phyloP scores from a whole-genome alignment of 2,797 vertebrate species.

The Mallotus villosus region DNA sequence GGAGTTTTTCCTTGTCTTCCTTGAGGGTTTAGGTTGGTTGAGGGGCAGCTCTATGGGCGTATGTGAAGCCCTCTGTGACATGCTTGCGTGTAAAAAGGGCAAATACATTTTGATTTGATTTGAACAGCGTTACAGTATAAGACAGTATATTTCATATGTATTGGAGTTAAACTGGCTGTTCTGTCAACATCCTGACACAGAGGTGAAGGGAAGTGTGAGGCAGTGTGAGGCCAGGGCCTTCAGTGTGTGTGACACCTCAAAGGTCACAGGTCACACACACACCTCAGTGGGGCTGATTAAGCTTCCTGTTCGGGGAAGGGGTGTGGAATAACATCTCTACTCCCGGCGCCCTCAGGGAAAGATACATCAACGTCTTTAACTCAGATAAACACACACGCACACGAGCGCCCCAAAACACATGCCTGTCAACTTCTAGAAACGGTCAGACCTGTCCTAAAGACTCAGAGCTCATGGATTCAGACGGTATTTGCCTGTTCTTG shows the following conservation, averaged over 20 bases:
- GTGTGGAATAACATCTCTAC: conserved; percentile 31
- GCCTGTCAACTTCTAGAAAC: not conserved
- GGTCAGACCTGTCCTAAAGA: too few species aligned
- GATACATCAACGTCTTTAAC: conserved; percentile 21
- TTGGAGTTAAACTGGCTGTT: not conserved
- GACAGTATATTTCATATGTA: too few species aligned
- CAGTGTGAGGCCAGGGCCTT: not conserved
- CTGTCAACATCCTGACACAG: conserved; percentile 35
- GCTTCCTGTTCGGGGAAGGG: conserved; percentile 47
- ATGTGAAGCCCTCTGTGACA: too few species aligned
- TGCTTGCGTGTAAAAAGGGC: too few species aligned
- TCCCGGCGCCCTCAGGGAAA: conserved; percentile 11
- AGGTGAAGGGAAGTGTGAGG: conserved; percentile 33
- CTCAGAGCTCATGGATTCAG: too few species aligned
- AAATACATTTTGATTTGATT: too few species aligned
- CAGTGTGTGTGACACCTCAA: conserved; percentile 24
- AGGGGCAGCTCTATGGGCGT: too few species aligned
- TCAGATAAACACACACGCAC: conserved; percentile 7
- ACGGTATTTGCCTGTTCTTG: too few species aligned
- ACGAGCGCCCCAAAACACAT: not conserved
- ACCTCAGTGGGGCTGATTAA: conserved; percentile 57
- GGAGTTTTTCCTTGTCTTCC: too few species aligned
- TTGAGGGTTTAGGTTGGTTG: too few species aligned
- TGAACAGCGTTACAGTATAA: too few species aligned
- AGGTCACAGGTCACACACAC: conserved; percentile 54